Evolutionary conservation across 1,140 invertebrate species (phyloP).

Genomic region (Platyura marginata): DNA sequence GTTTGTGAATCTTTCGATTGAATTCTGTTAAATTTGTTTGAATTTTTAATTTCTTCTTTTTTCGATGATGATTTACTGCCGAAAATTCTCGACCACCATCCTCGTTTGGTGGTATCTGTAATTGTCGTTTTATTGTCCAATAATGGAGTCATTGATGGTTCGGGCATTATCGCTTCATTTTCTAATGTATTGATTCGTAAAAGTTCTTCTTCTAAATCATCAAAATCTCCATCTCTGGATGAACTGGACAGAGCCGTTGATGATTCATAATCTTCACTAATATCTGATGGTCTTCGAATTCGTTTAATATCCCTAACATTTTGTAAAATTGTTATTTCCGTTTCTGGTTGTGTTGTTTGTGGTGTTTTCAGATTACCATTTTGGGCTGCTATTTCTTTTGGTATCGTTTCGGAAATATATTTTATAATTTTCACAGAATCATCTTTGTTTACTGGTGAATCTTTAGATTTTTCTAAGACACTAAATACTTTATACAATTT

Average conservation of each 20-base stretch:
- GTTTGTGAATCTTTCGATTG: not conserved
- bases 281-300: too few species aligned
- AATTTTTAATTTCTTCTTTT: not conserved
- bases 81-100: not conserved
- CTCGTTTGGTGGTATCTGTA: not conserved
- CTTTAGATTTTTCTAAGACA: not conserved
- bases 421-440: too few species aligned
- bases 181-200: not conserved
- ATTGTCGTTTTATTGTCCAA: not conserved
- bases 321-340: not conserved
- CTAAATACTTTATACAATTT: not conserved
- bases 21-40: not conserved
- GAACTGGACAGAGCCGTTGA: not conserved
- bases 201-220: not conserved
- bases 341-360: not conserved
- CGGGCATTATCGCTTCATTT: too few species aligned
- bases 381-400: not conserved
- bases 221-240: not conserved
- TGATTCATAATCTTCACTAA: slow-evolving; percentile 1
- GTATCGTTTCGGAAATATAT: too few species aligned
- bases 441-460: too few species aligned
- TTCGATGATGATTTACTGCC: not conserved
- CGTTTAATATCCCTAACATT: not conserved
- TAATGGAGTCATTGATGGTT: not conserved
- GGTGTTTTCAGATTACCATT: not conserved